These are phyloP conservation scores for Tricholaema leucomelas DNA, from an alignment of 2,113 vertebrate genomes.

Conservation along the genomic window DNA sequence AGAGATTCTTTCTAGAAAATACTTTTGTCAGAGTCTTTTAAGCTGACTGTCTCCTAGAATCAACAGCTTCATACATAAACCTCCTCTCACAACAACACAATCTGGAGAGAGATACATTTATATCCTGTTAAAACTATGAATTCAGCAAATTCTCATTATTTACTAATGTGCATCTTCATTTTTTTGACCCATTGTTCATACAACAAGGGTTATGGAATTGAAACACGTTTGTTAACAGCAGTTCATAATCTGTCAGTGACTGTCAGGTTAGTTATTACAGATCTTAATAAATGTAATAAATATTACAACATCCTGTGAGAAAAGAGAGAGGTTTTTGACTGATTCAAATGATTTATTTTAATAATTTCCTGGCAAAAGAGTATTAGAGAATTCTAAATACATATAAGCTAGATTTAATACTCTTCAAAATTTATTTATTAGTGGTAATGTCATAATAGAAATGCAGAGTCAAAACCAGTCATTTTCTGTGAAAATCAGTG, in stretches of 20 bases:
- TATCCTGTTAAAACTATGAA: neutral
- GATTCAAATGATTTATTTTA: neutral
- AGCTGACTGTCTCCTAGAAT: neutral
- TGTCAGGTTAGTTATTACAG: neutral
- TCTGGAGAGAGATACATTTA: neutral
- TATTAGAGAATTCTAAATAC: neutral
- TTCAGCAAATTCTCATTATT: neutral
- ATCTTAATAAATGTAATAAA: neutral
- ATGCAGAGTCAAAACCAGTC: neutral
- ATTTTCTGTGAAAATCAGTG: neutral
- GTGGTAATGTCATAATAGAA: neutral
- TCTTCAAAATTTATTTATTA: neutral
- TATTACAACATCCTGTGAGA: neutral
- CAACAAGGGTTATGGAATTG: neutral
- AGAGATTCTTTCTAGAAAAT: neutral
- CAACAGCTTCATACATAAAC: neutral
- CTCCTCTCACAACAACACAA: rapidly evolving
- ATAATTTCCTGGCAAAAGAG: neutral
- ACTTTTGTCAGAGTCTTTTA: neutral
- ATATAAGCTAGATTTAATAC: neutral
- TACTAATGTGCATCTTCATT: neutral
- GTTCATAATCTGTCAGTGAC: neutral
- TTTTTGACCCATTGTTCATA: neutral
- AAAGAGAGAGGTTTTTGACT: rapidly evolving
- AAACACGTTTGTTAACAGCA: neutral